Evolutionary conservation across 53 echinoderm and acorn worm genomes (phyloP), one percentile per base, ranked within the genome.

Genomic region (Patiria pectinifera): DNA sequence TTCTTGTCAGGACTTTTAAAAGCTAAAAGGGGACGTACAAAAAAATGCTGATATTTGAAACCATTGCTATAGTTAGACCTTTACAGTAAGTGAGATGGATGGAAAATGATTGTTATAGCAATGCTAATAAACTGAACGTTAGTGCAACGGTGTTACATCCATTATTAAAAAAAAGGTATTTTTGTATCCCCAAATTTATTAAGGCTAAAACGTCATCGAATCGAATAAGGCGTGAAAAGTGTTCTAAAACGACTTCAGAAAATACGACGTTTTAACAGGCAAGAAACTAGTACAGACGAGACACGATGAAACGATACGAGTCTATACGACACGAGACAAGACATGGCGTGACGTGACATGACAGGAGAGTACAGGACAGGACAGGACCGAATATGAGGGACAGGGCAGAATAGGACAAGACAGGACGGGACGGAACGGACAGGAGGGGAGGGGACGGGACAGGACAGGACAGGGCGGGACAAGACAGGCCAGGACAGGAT

Each of bases 371-470:
- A 21, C 86, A 69, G 71, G 86, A 21, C 86, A 69, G 46, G 86
- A 4, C 86, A 69, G 71, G 71, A 19, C 86, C 8, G 45, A 70
- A 19, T 70, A 59, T 4, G 84, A 77, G 58, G 76, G n/a, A 44
- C 76, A 58, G 76, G 59, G 11, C 78, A 89, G 61, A 53, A 35
- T 60, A 89, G 86, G 71, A 49, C 86, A 86, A 70, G 71, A 15
- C 71, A 70, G 86, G 86, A 49, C 86, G 69, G 71, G 86, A 49
- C 86, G 69, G 86, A 70, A 49, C 86, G n/a, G n/a, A n/a, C n/a
- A n/a, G n/a, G n/a, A n/a, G n/a, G n/a, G n/a, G n/a, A 86, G 71
- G 86, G 16, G 70, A 86, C 6, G 59, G 49, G 3, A 45, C 61
- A 89, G 78, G 76, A 35, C 78, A 89, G 71, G 86, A 49, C 86